A percentile compares a stretch with the other conserved stretches of the same genome.
Conservation (phyloP, 1,140 invertebrate species). For the Bombus soroeensis region DNA sequence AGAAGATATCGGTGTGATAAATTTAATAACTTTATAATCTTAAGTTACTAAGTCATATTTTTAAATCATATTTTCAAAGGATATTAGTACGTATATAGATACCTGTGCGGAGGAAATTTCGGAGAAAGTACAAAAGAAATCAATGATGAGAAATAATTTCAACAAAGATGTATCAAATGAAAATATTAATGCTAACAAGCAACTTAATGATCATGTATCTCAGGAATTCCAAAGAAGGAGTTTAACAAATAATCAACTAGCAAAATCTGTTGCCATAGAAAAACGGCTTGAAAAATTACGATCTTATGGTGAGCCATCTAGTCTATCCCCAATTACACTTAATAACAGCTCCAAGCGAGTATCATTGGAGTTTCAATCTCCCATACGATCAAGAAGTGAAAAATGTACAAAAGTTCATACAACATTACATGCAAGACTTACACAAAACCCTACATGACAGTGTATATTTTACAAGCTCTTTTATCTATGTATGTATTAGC, state of each 20-base stretch:
- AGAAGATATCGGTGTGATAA: neutral
- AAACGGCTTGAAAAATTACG: conserved; percentile 74
- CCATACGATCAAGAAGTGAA: conserved; percentile 18
- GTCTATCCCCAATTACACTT: conserved; percentile 71
- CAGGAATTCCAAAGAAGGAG: neutral
- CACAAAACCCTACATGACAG: conserved; percentile 6
- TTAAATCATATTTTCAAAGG: conserved; percentile 65
- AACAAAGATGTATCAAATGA: conserved; percentile 1
- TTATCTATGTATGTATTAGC: neutral
- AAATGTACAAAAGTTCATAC: neutral
- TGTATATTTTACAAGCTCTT: neutral
- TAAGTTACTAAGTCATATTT: neutral
- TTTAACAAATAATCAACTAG: neutral
- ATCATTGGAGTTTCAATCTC: conserved; percentile 69
- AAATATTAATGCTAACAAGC: neutral
- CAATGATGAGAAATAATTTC: conserved; percentile 42
- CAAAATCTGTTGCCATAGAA: conserved; percentile 56
- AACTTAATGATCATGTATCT: neutral
- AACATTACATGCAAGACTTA: neutral
- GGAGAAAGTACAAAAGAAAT: conserved; percentile 72
- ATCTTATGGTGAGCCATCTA: conserved; percentile 72
- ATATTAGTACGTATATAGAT: conserved; percentile 64
- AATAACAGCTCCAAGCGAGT: conserved; percentile 65
- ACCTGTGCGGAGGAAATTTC: conserved; percentile 71
- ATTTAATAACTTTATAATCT: neutral